Conservation (phyloP, 2,113 vertebrate genomes). For the Speoplatyrhinus poulsoni region DNA sequence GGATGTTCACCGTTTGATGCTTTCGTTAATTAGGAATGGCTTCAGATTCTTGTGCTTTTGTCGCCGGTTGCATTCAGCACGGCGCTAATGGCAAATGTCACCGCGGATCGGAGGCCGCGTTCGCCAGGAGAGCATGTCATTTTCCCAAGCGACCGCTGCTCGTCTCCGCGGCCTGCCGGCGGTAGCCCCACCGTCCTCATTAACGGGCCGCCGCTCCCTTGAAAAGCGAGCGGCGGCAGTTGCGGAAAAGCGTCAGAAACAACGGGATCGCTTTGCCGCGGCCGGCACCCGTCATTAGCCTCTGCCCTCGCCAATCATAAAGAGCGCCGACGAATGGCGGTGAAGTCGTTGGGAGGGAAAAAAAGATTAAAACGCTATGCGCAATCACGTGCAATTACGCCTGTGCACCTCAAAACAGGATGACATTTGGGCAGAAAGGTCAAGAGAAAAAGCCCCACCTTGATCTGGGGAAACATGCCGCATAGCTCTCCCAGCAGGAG, state of each 20-base stretch:
- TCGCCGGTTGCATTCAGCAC: slow-evolving; percentile 75
- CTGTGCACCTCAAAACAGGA: slow-evolving; percentile 62
- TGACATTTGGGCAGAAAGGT: slow-evolving; percentile 77
- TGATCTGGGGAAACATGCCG: slow-evolving; percentile 66
- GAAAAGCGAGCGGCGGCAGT: slow-evolving; percentile 47
- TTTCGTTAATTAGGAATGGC: slow-evolving; percentile 88
- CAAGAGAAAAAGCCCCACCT: slow-evolving; percentile 70
- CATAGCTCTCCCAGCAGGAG: slow-evolving; percentile 20
- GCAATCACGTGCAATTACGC: slow-evolving; percentile 69
- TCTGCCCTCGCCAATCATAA: slow-evolving; percentile 71
- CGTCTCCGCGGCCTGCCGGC: slow-evolving; percentile 26
- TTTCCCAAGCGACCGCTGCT: slow-evolving; percentile 59
- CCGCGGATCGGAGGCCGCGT: slow-evolving; percentile 78
- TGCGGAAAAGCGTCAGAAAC: slow-evolving; percentile 46
- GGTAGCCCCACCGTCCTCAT: slow-evolving; percentile 65
- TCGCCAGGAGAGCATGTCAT: slow-evolving; percentile 76
- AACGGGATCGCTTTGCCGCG: slow-evolving; percentile 67
- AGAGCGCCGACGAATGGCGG: slow-evolving; percentile 50
- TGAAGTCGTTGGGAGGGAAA: background rate
- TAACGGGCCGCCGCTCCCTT: slow-evolving; percentile 67
- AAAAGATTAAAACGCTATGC: slow-evolving; percentile 52
- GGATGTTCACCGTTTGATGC: slow-evolving; percentile 84
- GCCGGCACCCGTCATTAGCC: slow-evolving; percentile 67
- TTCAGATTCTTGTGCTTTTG: slow-evolving; percentile 75
- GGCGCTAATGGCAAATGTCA: slow-evolving; percentile 90